Evolutionary conservation across 2,113 vertebrate species (phyloP).

Genomic region (Myotis brandtii): DNA sequence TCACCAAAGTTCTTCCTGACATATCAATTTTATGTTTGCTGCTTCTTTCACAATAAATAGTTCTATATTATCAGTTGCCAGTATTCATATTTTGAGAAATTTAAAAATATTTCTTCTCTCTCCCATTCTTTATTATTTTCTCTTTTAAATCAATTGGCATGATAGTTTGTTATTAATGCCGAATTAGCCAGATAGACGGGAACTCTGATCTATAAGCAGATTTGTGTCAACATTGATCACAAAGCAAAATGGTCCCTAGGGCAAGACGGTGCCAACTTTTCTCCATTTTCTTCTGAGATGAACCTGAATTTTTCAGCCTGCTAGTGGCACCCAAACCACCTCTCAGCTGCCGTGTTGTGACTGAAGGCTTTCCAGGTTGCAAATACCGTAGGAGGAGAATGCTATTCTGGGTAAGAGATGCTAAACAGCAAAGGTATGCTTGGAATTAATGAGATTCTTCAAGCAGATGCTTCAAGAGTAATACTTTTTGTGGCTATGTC

Average conservation of each 20-base stretch:
- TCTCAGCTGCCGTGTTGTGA: neutral
- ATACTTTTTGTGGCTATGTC: neutral
- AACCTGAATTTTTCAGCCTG: neutral
- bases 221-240: neutral
- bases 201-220: neutral
- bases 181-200: neutral
- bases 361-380: neutral
- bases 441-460: neutral
- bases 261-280: neutral
- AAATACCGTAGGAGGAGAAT: neutral
- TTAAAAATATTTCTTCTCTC: neutral
- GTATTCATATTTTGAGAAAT: neutral
- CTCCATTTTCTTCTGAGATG: neutral
- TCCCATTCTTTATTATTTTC: neutral
- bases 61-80: neutral
- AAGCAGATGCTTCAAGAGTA: neutral
- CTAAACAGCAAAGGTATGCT: neutral
- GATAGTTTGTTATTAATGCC: neutral
- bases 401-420: neutral
- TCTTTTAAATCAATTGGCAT: neutral
- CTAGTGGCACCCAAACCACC: neutral
- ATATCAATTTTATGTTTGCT: neutral
- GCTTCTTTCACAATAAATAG: neutral
- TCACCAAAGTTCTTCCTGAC: neutral
- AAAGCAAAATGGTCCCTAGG: neutral